Conservation (phyloP, 1,140 invertebrate species). For the Neodiprion fabricii region DNA sequence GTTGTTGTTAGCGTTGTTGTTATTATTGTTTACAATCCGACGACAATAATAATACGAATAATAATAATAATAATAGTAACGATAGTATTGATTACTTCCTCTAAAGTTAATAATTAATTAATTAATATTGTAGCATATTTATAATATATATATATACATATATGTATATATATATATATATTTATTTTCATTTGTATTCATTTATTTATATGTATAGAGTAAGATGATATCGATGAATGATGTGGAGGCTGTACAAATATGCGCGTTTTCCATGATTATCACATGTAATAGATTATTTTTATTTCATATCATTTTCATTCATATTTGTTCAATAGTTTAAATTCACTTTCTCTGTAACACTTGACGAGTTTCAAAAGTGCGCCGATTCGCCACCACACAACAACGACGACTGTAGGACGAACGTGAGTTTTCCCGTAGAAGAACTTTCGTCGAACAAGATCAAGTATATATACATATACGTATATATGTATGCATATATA, state of each 20-base stretch:
- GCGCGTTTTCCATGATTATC: constrained; percentile 63
- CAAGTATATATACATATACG: too few relatives aligned
- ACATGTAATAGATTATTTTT: constrained; percentile 61
- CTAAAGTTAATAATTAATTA: constrained; percentile 59
- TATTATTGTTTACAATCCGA: too few relatives aligned
- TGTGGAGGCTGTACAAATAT: constrained; percentile 60
- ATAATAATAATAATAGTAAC: too few relatives aligned
- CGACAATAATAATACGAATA: too few relatives aligned
- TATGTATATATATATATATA: constrained; percentile 31
- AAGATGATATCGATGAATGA: constrained; percentile 55
- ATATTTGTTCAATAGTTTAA: constrained; percentile 12
- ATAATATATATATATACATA: too few relatives aligned
- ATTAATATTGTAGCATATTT: constrained; percentile 51
- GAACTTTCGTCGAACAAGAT: too few relatives aligned
- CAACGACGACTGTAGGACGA: too few relatives aligned
- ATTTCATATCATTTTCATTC: constrained; percentile 46
- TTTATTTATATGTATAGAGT: constrained; percentile 32
- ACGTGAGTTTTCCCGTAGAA: too few relatives aligned
- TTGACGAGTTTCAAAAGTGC: constrained; percentile 23
- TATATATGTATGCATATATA: too few relatives aligned
- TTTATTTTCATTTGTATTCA: too few relatives aligned
- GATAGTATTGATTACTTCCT: constrained; percentile 52
- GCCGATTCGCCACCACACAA: too few relatives aligned
- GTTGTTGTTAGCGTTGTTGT: too few relatives aligned
- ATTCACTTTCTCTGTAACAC: constrained; percentile 36